Evolutionary conservation across 1,140 invertebrate genomes (phyloP).

Genomic region (Holcopasites calliopsidis): DNA sequence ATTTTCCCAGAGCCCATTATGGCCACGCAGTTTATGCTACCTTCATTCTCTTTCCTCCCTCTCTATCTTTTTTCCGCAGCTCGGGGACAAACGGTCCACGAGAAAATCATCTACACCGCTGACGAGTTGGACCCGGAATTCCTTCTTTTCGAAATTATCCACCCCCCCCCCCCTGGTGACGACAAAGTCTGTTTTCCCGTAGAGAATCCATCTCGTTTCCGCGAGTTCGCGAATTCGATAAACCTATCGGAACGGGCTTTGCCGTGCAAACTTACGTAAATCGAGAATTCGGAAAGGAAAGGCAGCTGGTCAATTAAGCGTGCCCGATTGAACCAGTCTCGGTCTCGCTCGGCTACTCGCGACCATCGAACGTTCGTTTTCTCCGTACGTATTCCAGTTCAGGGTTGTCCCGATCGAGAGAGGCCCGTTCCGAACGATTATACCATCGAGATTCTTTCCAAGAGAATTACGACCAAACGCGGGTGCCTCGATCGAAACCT

Average conservation of each 20-base stretch:
- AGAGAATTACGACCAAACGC: constrained; percentile 27
- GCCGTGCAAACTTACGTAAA: too few relatives aligned
- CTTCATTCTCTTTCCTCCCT: background rate
- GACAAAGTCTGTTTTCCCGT: background rate
- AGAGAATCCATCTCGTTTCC: background rate
- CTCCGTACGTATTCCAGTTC: constrained; percentile 59
- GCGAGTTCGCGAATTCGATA: too few relatives aligned
- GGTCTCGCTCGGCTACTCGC: constrained; percentile 57
- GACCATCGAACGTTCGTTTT: constrained; percentile 58
- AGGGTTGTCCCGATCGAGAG: constrained; percentile 54
- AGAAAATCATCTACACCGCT: constrained; percentile 1
- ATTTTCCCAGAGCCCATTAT: constrained; percentile 52
- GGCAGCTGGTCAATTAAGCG: constrained; percentile 60
- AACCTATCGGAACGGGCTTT: too few relatives aligned
- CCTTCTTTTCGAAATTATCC: background rate
- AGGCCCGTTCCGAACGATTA: constrained; percentile 60
- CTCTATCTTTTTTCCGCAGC: background rate
- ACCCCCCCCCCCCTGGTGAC: background rate
- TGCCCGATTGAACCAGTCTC: constrained; percentile 46
- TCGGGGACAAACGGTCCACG: background rate
- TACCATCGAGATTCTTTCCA: constrained; percentile 48
- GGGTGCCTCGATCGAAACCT: constrained; percentile 19
- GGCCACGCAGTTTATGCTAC: constrained; percentile 17
- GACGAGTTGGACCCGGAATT: constrained; percentile 10
- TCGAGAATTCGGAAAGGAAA: constrained; percentile 54